These are phyloP conservation scores for Rotaria socialis DNA, from an alignment of 2,888 invertebrate genomes.

Conservation along the genomic window DNA sequence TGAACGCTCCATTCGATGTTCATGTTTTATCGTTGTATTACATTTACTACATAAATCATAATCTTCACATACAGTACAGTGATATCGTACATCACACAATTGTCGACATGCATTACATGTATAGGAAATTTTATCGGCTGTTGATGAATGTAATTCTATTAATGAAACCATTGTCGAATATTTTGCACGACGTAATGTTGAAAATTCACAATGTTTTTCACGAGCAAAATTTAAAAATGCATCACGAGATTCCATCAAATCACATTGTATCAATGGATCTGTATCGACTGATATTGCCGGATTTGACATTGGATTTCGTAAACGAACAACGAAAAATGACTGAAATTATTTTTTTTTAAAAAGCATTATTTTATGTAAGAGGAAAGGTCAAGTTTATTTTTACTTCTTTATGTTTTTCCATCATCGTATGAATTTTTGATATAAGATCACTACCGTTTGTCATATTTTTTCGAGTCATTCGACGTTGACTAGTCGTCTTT, in stretches of 20 bases:
- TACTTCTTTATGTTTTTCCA: conserved; percentile 97
- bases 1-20: conserved; percentile 81
- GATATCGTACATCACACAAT: conserved; percentile 90
- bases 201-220: conserved; percentile 97
- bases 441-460: conserved; percentile 38
- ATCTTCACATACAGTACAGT: conserved; percentile 93
- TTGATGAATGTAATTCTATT: conserved; percentile 96
- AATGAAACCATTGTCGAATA: conserved; percentile 94
- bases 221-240: conserved; percentile 94
- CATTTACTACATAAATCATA: conserved; percentile 94
- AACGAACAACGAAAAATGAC: conserved; percentile 20
- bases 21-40: conserved; percentile 86
- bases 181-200: conserved; percentile 84
- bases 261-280: conserved; percentile 82
- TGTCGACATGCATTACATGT: conserved; percentile 95
- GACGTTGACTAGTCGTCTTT: conserved; percentile 71
- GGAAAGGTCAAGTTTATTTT: no score
- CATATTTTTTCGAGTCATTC: conserved; percentile 40
- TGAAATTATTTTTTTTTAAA: neutral
- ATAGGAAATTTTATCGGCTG: conserved; percentile 93
- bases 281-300: conserved; percentile 87
- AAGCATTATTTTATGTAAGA: no score
- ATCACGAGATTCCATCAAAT: conserved; percentile 98
- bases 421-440: conserved; percentile 65
- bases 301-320: conserved; percentile 68